Percentiles rank a stretch among this genome's conserved stretches.
These are phyloP conservation scores for Percopsis omiscomaycus DNA, from an alignment of 2,797 vertebrate species.

Conservation along the genomic window DNA sequence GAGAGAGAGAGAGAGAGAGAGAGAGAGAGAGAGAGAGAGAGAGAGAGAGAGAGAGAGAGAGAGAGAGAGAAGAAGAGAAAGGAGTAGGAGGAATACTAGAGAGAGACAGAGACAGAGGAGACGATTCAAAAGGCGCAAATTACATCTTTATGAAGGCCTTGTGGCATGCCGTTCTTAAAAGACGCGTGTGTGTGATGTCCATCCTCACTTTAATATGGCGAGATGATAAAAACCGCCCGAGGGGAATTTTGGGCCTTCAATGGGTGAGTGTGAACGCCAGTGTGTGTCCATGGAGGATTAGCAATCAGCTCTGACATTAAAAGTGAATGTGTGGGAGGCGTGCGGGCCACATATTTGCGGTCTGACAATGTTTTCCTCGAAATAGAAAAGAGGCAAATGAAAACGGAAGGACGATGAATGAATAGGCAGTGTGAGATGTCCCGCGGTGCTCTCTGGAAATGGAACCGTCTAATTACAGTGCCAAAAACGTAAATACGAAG, in stretches of 20 bases:
- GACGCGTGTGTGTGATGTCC: slow-evolving; percentile 35
- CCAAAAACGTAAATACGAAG: slow-evolving; percentile 3
- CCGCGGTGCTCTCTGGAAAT: slow-evolving; percentile 1
- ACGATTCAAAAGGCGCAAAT: slow-evolving; percentile 62
- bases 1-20: too few species aligned
- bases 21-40: too few species aligned
- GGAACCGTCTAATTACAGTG: slow-evolving; percentile 4
- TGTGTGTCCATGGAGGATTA: slow-evolving; percentile 5
- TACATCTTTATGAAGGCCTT: slow-evolving; percentile 62
- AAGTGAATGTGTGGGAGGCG: not conserved
- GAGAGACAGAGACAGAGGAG: slow-evolving; percentile 53
- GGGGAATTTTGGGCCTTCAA: slow-evolving; percentile 28
- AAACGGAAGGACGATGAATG: not conserved
- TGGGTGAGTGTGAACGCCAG: slow-evolving; percentile 22
- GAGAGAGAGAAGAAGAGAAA: too few species aligned
- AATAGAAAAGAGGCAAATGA: slow-evolving; percentile 9
- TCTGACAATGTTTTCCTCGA: slow-evolving; percentile 15
- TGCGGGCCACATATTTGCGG: slow-evolving; percentile 41
- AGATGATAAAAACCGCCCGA: slow-evolving; percentile 33
- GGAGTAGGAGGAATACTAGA: not conserved
- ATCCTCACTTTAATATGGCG: slow-evolving; percentile 32
- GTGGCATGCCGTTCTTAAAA: slow-evolving; percentile 21
- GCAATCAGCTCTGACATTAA: not conserved
- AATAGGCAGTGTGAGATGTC: slow-evolving; percentile 21
- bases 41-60: too few species aligned